These are phyloP conservation scores for Ateles fusciceps DNA, from an alignment of 2,797 vertebrate species.

Conservation along the genomic window DNA sequence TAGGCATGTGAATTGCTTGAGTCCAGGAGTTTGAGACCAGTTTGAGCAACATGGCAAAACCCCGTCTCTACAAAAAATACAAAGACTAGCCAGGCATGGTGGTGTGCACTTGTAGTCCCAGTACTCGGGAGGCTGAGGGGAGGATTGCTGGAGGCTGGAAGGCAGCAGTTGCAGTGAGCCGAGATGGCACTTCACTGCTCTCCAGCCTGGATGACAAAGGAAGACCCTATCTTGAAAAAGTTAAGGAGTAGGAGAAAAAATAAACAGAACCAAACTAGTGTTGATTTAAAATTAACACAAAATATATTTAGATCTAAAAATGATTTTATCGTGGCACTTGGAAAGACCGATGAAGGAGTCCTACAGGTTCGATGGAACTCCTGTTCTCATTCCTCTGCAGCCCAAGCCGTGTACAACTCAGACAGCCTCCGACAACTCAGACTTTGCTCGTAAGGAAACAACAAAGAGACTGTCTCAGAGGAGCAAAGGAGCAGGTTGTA, in stretches of 20 bases:
- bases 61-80: too few species aligned
- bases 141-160: too few species aligned
- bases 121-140: too few species aligned
- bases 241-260: not conserved
- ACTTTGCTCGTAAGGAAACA: not conserved
- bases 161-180: too few species aligned
- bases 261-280: not conserved
- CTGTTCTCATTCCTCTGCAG: not conserved
- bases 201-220: too few species aligned
- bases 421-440: not conserved
- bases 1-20: too few species aligned
- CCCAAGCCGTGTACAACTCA: not conserved
- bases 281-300: not conserved
- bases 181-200: too few species aligned
- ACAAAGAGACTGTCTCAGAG: not conserved
- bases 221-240: too few species aligned
- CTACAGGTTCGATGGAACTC: fast-evolving
- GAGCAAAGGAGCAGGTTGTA: not conserved
- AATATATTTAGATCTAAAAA: not conserved
- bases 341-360: fast-evolving
- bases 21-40: too few species aligned
- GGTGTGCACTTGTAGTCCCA: too few species aligned
- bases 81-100: too few species aligned
- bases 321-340: not conserved
- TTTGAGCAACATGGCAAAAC: too few species aligned